Evolutionary conservation across 2,113 vertebrate species (phyloP).

Genomic region (Salminus brasiliensis): DNA sequence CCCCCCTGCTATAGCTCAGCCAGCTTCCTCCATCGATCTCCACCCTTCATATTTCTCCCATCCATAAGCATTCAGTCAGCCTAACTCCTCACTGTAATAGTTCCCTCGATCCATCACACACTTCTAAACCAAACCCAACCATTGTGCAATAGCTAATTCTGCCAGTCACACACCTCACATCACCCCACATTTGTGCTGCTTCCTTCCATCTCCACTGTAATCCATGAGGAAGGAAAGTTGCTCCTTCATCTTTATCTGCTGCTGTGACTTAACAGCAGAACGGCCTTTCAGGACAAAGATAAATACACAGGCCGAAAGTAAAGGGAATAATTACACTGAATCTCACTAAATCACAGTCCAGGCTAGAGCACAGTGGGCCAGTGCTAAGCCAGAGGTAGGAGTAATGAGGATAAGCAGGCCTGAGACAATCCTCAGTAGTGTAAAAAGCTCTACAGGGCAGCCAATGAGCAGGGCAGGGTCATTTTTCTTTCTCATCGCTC

Average conservation of each 20-base stretch:
- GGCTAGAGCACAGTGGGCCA: slow-evolving; percentile 7
- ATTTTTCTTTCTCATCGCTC: not conserved
- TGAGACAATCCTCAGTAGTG: slow-evolving; percentile 11
- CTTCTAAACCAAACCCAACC: slow-evolving; percentile 60
- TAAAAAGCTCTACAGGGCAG: slow-evolving; percentile 5
- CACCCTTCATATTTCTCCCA: slow-evolving; percentile 58
- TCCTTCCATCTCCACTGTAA: slow-evolving; percentile 66
- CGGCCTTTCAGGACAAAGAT: slow-evolving; percentile 50
- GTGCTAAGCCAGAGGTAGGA: slow-evolving; percentile 18
- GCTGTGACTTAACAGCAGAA: slow-evolving; percentile 52
- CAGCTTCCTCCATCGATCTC: slow-evolving; percentile 43
- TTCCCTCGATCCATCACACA: slow-evolving; percentile 60
- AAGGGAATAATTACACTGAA: slow-evolving; percentile 51
- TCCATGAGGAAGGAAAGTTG: slow-evolving; percentile 54
- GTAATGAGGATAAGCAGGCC: slow-evolving; percentile 45
- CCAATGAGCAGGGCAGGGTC: not conserved
- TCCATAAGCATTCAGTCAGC: slow-evolving; percentile 43
- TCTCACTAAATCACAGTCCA: slow-evolving; percentile 49
- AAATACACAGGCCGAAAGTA: slow-evolving; percentile 49
- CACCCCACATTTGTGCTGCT: slow-evolving; percentile 46
- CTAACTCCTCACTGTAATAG: slow-evolving; percentile 15
- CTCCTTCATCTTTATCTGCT: slow-evolving; percentile 48
- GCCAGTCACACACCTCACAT: slow-evolving; percentile 69
- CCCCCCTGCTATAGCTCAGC: slow-evolving; percentile 5
- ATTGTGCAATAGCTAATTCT: slow-evolving; percentile 68